A percentile compares a stretch with the other conserved stretches of the same genome.
Conservation (phyloP, 2,888 invertebrate genomes). For the Lasioglossum figueresi region DNA sequence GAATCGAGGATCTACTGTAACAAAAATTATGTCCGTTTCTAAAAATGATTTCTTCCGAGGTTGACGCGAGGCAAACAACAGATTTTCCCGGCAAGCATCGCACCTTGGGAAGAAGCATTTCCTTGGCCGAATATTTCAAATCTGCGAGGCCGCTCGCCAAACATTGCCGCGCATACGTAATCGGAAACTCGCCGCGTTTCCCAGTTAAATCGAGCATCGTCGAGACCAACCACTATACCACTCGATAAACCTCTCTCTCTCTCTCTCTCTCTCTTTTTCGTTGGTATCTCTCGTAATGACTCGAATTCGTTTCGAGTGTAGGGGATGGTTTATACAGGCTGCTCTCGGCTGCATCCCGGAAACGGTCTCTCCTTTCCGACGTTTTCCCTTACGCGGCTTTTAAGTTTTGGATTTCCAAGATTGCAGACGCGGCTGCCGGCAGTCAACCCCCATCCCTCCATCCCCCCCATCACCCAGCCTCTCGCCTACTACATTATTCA, state of each 20-base stretch:
- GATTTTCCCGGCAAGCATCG: neutral
- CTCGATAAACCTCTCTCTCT: neutral
- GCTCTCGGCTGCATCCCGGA: conserved; percentile 39
- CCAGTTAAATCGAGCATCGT: conserved; percentile 62
- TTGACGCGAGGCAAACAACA: neutral
- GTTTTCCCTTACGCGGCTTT: conserved; percentile 42
- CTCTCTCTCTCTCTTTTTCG: no score
- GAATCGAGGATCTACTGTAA: no score
- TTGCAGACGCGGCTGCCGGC: conserved; percentile 15
- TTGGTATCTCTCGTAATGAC: conserved; percentile 57
- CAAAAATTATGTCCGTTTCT: no score
- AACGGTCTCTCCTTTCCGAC: conserved; percentile 27
- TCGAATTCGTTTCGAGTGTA: conserved; percentile 29
- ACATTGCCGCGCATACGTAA: conserved; percentile 36
- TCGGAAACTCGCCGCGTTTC: conserved; percentile 35
- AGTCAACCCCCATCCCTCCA: neutral
- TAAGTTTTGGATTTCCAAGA: conserved; percentile 62
- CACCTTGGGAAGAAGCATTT: neutral
- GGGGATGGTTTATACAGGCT: neutral
- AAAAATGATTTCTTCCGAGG: neutral
- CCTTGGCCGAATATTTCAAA: neutral
- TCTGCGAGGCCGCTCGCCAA: conserved; percentile 4
- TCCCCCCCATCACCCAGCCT: conserved; percentile 8
- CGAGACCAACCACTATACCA: conserved; percentile 30
- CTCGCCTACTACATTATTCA: conserved; percentile 70